phyloP scores from a whole-genome alignment of 1,140 invertebrate genomes.

The Sweltsa coloradensis region DNA sequence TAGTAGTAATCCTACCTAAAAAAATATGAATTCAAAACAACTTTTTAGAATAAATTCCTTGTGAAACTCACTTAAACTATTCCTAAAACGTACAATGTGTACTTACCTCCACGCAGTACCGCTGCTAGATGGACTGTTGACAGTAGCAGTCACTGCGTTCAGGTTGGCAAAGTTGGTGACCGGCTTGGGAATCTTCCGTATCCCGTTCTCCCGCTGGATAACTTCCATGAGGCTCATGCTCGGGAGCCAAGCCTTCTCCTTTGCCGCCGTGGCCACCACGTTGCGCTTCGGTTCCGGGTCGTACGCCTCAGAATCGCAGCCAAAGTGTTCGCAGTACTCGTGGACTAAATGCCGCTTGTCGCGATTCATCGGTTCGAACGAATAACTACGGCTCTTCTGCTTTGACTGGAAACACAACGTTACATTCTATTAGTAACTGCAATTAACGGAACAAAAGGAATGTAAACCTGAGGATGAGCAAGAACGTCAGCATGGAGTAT shows the following conservation, averaged over 20 bases:
- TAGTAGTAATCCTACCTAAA: too few species aligned
- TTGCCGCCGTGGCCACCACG: slow-evolving; percentile 81
- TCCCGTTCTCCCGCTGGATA: slow-evolving; percentile 60
- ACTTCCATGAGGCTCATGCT: slow-evolving; percentile 70
- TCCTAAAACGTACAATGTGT: too few species aligned
- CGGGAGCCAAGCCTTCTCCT: slow-evolving; percentile 75
- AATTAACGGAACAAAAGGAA: not conserved
- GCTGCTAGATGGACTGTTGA: too few species aligned
- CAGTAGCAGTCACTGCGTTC: too few species aligned
- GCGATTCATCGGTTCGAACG: slow-evolving; percentile 86
- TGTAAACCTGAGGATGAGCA: too few species aligned
- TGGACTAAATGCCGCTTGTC: slow-evolving; percentile 84
- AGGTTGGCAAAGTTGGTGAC: too few species aligned
- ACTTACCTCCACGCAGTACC: too few species aligned
- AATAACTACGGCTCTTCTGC: slow-evolving; percentile 71
- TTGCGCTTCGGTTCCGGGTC: slow-evolving; percentile 91
- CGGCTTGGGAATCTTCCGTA: slow-evolving; percentile 52
- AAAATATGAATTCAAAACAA: too few species aligned
- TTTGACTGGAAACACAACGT: slow-evolving; percentile 50
- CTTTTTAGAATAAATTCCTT: too few species aligned
- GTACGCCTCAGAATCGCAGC: slow-evolving; percentile 83
- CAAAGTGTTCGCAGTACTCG: slow-evolving; percentile 89
- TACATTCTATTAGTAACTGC: slow-evolving; percentile 9
- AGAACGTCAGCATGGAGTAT: too few species aligned
- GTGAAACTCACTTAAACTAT: too few species aligned